A percentile compares a stretch with the other conserved stretches of the same genome.
Evolutionary conservation across 1,140 invertebrate genomes (phyloP).

Genomic region (Listronotus bonariensis): DNA sequence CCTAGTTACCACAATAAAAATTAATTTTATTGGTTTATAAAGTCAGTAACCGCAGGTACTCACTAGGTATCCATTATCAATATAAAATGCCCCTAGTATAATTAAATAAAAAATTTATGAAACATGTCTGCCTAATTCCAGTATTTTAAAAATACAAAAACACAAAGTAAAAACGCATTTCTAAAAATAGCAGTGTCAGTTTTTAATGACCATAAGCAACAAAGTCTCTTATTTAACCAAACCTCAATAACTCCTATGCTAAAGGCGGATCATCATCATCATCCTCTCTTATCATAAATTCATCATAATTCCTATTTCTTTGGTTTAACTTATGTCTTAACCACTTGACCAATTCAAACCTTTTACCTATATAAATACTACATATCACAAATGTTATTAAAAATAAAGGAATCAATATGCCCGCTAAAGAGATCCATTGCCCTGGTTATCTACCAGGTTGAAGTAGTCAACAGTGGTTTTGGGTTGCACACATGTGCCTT

Average conservation of each 20-base stretch:
- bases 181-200: neutral
- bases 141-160: too few species aligned
- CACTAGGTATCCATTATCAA: too few species aligned
- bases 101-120: too few species aligned
- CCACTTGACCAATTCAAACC: constrained; percentile 41
- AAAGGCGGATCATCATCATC: constrained; percentile 38
- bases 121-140: too few species aligned
- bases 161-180: too few species aligned
- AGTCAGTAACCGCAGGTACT: too few species aligned
- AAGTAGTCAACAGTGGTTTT: constrained; percentile 34
- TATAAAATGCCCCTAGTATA: too few species aligned
- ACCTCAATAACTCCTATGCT: constrained; percentile 3
- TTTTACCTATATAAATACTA: constrained; percentile 42
- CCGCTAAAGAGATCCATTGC: constrained; percentile 42
- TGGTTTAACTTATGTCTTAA: constrained; percentile 37
- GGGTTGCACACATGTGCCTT: constrained; percentile 19
- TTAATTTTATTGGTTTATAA: too few species aligned
- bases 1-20: too few species aligned
- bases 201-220: neutral
- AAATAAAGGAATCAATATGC: constrained; percentile 44
- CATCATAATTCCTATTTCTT: constrained; percentile 46
- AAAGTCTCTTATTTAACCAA: constrained; percentile 8
- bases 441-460: constrained; percentile 40
- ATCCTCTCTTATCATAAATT: constrained; percentile 48
- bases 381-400: constrained; percentile 46